Percentiles rank a stretch among this genome's conserved stretches.
These are phyloP conservation scores for Calonectris borealis DNA, from an alignment of 2,113 vertebrate genomes.

Conservation along the genomic window DNA sequence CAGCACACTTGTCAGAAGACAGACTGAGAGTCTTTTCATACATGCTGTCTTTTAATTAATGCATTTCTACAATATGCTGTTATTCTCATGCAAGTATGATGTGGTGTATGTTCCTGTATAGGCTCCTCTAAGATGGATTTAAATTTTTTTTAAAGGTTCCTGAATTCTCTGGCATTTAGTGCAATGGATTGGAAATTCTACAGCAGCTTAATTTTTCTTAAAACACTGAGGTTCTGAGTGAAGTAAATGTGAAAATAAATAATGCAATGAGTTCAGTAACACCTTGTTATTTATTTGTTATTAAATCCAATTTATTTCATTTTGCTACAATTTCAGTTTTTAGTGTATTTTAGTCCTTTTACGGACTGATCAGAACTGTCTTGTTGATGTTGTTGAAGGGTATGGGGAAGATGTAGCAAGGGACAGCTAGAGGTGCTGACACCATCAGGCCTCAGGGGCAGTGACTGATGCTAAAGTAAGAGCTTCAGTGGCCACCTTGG, in stretches of 20 bases:
- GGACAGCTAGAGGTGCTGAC: neutral
- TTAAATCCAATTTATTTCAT: neutral
- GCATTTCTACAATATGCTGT: neutral
- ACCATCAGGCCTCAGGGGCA: neutral
- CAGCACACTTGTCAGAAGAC: neutral
- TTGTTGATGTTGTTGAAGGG: neutral
- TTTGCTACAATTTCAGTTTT: neutral
- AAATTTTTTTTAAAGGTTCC: neutral
- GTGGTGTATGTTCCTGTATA: neutral
- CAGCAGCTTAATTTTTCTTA: neutral
- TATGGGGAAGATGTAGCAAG: neutral
- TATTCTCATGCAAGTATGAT: neutral
- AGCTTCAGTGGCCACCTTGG: neutral
- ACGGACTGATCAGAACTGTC: neutral
- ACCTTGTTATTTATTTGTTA: neutral
- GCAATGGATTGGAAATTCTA: neutral
- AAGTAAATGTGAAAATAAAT: neutral
- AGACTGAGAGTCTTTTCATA: neutral
- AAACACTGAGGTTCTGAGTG: neutral
- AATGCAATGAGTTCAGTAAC: neutral
- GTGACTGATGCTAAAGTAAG: neutral
- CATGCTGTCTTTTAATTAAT: constrained; percentile 19
- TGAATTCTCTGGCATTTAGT: neutral
- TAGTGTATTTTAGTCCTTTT: neutral
- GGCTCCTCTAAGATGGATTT: neutral